Percentiles rank a stretch among this genome's conserved stretches.
Conservation (phyloP, 37 sponge, comb jelly and placozoan genomes). For the Dysidea cf. avara region DNA sequence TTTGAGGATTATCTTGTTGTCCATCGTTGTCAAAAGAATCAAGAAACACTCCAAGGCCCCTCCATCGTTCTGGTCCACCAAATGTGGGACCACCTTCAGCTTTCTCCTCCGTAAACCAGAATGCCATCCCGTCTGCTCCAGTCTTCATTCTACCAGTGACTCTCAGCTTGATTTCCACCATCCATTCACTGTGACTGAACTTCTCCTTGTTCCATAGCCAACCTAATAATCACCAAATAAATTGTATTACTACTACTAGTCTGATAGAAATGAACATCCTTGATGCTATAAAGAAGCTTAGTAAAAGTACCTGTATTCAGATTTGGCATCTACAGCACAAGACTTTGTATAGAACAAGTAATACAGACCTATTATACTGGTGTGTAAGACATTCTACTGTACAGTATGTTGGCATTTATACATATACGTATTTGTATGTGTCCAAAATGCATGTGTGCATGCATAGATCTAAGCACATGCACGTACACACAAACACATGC, state of each 20-base stretch:
- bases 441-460: not conserved
- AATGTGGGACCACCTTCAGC: constrained; percentile 54
- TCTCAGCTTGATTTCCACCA: constrained; percentile 48
- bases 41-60: constrained; percentile 79
- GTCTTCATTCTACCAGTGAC: constrained; percentile 70
- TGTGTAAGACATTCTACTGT: no score
- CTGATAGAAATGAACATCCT: no score
- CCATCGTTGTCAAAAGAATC: constrained; percentile 96
- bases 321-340: no score
- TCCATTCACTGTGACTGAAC: constrained; percentile 34
- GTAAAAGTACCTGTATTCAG: no score
- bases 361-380: no score
- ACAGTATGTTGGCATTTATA: not conserved
- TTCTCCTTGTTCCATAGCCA: constrained; percentile 60
- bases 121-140: constrained; percentile 95
- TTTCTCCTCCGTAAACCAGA: constrained; percentile 66
- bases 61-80: constrained; percentile 72
- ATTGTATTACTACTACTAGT: no score
- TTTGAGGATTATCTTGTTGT: constrained; percentile 84
- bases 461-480: constrained; percentile 13
- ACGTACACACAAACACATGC: constrained; percentile 45
- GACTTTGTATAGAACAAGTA: no score
- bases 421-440: not conserved
- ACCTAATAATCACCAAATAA: no score
- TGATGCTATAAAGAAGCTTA: no score